Percentiles rank a stretch among this genome's conserved stretches.
These are phyloP conservation scores for Episyrphus balteatus DNA, from an alignment of 1,140 invertebrate genomes.

Conservation along the genomic window DNA sequence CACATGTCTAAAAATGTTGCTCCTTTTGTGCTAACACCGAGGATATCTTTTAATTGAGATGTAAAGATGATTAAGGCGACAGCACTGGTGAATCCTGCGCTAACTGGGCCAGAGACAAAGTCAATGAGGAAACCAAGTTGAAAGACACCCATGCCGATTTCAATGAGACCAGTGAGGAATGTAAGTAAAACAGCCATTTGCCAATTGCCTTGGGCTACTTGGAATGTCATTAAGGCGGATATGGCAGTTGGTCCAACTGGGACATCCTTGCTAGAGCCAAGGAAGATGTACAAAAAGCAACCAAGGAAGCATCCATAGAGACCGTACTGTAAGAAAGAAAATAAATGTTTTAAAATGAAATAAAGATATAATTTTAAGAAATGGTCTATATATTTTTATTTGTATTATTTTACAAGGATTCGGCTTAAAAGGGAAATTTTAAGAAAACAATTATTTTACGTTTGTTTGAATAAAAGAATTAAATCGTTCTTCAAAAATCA, in stretches of 20 bases:
- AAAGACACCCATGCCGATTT: conserved; percentile 75
- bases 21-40: conserved; percentile 68
- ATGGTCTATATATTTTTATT: background rate
- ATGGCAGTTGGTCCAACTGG: conserved; percentile 83
- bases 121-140: conserved; percentile 86
- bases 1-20: conserved; percentile 63
- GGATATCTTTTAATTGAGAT: conserved; percentile 78
- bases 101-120: conserved; percentile 87
- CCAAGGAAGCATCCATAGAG: conserved; percentile 87
- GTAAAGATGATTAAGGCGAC: conserved; percentile 84
- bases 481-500: too few relatives aligned
- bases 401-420: too few relatives aligned
- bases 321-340: conserved; percentile 48
- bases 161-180: conserved; percentile 69
- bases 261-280: conserved; percentile 85
- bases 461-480: too few relatives aligned
- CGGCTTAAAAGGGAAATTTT: too few relatives aligned
- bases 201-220: conserved; percentile 56
- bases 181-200: conserved; percentile 70
- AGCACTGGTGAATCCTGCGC: conserved; percentile 86
- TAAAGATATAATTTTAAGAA: background rate
- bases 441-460: too few relatives aligned
- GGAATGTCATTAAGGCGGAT: conserved; percentile 67
- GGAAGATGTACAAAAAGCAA: conserved; percentile 72
- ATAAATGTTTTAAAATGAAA: background rate